Evolutionary conservation across 1,140 invertebrate genomes (phyloP).

Genomic region (Brachionus koreanus): DNA sequence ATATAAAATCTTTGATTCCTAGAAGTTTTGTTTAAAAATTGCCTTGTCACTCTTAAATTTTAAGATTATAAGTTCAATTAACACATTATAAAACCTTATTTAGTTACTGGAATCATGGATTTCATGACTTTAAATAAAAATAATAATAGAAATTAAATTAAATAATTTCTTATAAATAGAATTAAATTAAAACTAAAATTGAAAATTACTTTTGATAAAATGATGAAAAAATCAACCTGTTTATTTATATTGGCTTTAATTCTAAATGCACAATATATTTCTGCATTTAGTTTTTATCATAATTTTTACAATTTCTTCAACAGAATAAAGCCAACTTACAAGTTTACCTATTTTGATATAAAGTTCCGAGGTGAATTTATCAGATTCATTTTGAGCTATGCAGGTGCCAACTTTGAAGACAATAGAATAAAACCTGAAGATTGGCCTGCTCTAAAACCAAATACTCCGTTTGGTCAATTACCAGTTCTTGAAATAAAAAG

Average conservation of each 20-base stretch:
- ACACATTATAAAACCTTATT: too few species aligned
- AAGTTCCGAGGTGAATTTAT: constrained; percentile 44
- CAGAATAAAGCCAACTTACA: not conserved
- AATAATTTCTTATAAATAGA: too few species aligned
- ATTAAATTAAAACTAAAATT: too few species aligned
- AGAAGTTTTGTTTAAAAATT: too few species aligned
- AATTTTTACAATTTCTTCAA: not conserved
- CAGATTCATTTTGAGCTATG: constrained; percentile 47
- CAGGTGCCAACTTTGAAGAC: constrained; percentile 46
- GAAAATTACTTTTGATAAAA: not conserved
- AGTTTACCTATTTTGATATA: constrained; percentile 34
- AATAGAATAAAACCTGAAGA: constrained; percentile 45
- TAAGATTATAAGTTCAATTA: too few species aligned
- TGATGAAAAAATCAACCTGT: not conserved
- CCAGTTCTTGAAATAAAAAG: constrained; percentile 37
- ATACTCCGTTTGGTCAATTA: constrained; percentile 36
- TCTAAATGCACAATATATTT: not conserved
- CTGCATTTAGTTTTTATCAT: not conserved
- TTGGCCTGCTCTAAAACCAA: constrained; percentile 46
- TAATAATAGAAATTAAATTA: too few species aligned
- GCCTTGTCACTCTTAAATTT: too few species aligned
- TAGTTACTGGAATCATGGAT: too few species aligned
- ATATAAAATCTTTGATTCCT: too few species aligned
- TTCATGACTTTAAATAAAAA: too few species aligned
- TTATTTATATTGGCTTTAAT: not conserved